These are phyloP conservation scores for Crocuta crocuta DNA, from an alignment of 2,113 vertebrate species.

Conservation along the genomic window DNA sequence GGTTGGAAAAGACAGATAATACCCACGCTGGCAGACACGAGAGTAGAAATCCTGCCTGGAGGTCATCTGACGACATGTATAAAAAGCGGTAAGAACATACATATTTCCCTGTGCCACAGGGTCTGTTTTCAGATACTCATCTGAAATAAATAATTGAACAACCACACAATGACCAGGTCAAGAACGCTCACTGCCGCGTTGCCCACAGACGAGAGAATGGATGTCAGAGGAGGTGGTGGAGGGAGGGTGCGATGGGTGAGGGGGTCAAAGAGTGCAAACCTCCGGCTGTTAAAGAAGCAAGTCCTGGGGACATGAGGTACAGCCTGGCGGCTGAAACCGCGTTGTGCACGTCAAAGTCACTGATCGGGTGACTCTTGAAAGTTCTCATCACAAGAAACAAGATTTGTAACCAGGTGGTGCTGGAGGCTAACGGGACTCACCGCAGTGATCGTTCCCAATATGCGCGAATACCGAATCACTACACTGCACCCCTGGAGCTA, in stretches of 20 bases:
- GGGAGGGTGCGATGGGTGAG: neutral
- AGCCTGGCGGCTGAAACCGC: neutral
- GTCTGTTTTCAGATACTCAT: constrained; percentile 4
- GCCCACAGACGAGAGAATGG: neutral
- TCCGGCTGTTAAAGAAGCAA: neutral
- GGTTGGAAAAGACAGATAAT: neutral
- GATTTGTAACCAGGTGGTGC: neutral
- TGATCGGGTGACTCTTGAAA: neutral
- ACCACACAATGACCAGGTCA: neutral
- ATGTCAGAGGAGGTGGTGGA: neutral
- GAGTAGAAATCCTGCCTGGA: neutral
- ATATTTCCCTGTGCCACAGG: neutral
- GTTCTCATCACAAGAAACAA: neutral
- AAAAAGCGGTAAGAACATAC: neutral
- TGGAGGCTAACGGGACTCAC: neutral
- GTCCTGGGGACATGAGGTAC: neutral
- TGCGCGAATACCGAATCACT: neutral
- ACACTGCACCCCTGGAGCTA: neutral
- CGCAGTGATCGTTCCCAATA: neutral
- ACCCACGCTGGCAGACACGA: neutral
- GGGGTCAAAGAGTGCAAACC: neutral
- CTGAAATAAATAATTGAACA: constrained; percentile 23
- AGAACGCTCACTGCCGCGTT: neutral
- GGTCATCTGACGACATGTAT: neutral
- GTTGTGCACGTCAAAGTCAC: neutral